Evolutionary conservation across 2,888 invertebrate species (phyloP), one percentile per base, ranked within the genome.

Genomic region (Caradrina kadenii): DNA sequence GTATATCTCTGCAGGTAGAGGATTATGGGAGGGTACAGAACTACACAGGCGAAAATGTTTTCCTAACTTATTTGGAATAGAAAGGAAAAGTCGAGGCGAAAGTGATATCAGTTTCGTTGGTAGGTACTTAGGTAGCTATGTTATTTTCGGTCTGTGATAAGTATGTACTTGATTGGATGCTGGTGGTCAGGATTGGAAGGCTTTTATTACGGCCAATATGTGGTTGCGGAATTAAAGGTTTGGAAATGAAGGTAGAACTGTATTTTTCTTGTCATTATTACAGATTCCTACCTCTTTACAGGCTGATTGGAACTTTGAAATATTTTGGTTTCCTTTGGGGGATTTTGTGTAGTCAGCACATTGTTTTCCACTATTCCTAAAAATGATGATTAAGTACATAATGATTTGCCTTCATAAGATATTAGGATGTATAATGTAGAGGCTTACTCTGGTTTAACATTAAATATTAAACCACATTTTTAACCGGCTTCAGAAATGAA

Each of bases 1-100:
- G 93, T 94, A 94, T 94, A 95, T 95, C 94, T 93, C 91, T 90
- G 90, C 95, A 95, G 95, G 95, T 95, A 95, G 90, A 93, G 93
- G 95, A 95, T 95, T 95, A 94, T 88, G 88, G 88, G 93, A 91
- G 93, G 93, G 93, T 91, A 89, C 87, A 89, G 90, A 88, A 91
- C 93, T 91, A 90, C 90, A 89, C 86, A 85, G 89, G 92, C 91
- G 94, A 94, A 94, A 95, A 94, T 94, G 94, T 95, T 95, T 95
- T 94, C 91, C 93, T 88, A 94, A 95, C 93, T 94, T 94, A 94
- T 94, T 93, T 86, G 89, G 87, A 74, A 83, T 84, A 91, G 95
- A 95, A 94, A 95, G 94, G 92, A 94, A 95, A 94, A 94, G 93
- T 94, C 88, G 84, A 74, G 76, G 88, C 61, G 94, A 95, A 94